Evolutionary conservation across 2,113 vertebrate species (phyloP).

Genomic region (Epinephelus lanceolatus): DNA sequence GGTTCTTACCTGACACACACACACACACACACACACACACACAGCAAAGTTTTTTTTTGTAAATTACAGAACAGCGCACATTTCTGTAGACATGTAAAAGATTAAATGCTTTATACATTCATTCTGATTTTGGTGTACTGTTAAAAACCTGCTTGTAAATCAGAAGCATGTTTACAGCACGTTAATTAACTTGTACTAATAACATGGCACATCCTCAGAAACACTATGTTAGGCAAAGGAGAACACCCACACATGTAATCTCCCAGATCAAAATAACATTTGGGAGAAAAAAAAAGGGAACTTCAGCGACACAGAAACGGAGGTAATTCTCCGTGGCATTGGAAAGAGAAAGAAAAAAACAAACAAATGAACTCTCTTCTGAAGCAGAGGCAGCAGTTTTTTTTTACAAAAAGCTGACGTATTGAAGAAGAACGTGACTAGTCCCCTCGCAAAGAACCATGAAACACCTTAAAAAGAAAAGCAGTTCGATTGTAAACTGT

Average conservation of each 20-base stretch:
- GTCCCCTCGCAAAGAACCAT: not conserved
- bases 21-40: too few species aligned
- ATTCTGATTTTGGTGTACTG: not conserved
- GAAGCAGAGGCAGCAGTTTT: not conserved
- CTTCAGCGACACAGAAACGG: not conserved
- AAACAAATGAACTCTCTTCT: not conserved
- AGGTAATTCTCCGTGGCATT: constrained; percentile 5
- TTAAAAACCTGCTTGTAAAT: constrained; percentile 18
- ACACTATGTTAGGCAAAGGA: not conserved
- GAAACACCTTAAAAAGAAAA: constrained; percentile 6
- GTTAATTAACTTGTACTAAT: constrained; percentile 35
- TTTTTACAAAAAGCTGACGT: constrained; percentile 26
- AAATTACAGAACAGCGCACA: not conserved
- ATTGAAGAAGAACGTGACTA: not conserved
- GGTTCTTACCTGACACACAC: not conserved
- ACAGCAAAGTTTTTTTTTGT: not conserved
- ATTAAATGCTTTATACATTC: not conserved
- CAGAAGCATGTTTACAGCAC: constrained; percentile 25
- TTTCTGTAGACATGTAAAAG: not conserved
- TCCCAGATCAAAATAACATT: constrained; percentile 43
- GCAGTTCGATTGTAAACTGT: constrained; percentile 30
- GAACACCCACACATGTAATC: constrained; percentile 30
- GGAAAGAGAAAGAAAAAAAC: not conserved
- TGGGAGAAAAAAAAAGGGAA: not conserved
- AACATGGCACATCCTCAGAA: constrained; percentile 9